Conservation (phyloP, 2,888 invertebrate genomes). For the Drosophila merina region DNA sequence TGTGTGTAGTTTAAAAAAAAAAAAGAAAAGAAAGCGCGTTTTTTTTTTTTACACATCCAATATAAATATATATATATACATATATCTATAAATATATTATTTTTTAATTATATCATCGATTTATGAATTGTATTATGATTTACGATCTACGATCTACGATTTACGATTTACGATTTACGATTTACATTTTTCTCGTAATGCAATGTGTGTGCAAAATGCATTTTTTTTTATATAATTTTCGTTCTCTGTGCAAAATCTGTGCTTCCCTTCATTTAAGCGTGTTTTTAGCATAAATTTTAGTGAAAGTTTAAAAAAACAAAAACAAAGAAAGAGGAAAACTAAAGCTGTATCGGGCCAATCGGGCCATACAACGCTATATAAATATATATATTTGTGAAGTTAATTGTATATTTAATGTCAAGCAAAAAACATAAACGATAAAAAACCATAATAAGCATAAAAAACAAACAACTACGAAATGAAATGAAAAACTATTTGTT, state of each 20-base stretch:
- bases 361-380: slow-evolving; percentile 45
- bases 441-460: slow-evolving; percentile 33
- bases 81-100: slow-evolving; percentile 40
- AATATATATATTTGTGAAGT: slow-evolving; percentile 37
- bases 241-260: slow-evolving; percentile 77
- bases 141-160: background rate
- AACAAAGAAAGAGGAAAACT: slow-evolving; percentile 34
- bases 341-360: slow-evolving; percentile 60
- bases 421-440: slow-evolving; percentile 53
- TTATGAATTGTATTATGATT: slow-evolving; percentile 45
- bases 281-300: slow-evolving; percentile 81
- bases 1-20: slow-evolving; percentile 34
- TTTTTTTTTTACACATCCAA: slow-evolving; percentile 31
- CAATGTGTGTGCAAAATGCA: slow-evolving; percentile 28
- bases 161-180: slow-evolving; percentile 30
- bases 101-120: slow-evolving; percentile 42
- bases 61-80: slow-evolving; percentile 29
- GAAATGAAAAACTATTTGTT: slow-evolving; percentile 69
- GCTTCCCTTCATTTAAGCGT: slow-evolving; percentile 82
- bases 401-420: slow-evolving; percentile 77
- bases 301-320: slow-evolving; percentile 54
- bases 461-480: slow-evolving; percentile 35
- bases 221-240: slow-evolving; percentile 41
- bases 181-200: slow-evolving; percentile 29
- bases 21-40: slow-evolving; percentile 7